A percentile compares a stretch with the other conserved stretches of the same genome.
Conservation (phyloP, 2,888 invertebrate species). For the Meganola albula region DNA sequence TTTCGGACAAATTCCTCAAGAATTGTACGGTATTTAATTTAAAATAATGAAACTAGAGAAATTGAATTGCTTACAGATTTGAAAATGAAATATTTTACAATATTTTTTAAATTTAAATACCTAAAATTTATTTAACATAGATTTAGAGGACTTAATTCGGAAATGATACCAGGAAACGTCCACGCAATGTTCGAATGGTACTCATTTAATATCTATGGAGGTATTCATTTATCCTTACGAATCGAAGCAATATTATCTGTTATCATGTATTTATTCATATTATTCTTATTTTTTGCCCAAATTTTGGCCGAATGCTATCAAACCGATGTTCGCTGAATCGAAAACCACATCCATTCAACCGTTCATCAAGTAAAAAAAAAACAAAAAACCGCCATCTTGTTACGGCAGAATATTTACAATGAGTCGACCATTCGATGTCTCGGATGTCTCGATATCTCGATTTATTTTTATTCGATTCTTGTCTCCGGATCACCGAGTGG, state of each 20-base stretch:
- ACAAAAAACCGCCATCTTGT: constrained; percentile 31
- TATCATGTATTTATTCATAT: too few species aligned
- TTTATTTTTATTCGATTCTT: constrained; percentile 51
- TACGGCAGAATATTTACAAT: constrained; percentile 40
- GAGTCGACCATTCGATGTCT: constrained; percentile 45
- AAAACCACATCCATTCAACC: constrained; percentile 29
- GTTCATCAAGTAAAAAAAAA: constrained; percentile 27
- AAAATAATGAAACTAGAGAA: not conserved
- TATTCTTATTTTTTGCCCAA: too few species aligned
- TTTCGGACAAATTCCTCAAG: not conserved
- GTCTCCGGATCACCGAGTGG: constrained; percentile 34
- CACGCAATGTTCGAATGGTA: too few species aligned
- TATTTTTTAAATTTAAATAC: too few species aligned
- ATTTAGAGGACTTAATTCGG: too few species aligned
- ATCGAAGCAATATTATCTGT: too few species aligned
- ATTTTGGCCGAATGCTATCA: constrained; percentile 12
- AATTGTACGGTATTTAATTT: not conserved
- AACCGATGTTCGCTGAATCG: constrained; percentile 23
- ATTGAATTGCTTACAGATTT: too few species aligned
- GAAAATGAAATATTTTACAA: too few species aligned
- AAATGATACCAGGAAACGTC: too few species aligned
- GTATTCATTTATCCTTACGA: too few species aligned
- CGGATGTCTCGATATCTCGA: constrained; percentile 38
- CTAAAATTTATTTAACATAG: too few species aligned
- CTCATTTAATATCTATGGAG: too few species aligned